Evolutionary conservation across 1,140 invertebrate genomes (phyloP), one percentile per base, ranked within the genome.

Genomic region (Lucilia sericata): DNA sequence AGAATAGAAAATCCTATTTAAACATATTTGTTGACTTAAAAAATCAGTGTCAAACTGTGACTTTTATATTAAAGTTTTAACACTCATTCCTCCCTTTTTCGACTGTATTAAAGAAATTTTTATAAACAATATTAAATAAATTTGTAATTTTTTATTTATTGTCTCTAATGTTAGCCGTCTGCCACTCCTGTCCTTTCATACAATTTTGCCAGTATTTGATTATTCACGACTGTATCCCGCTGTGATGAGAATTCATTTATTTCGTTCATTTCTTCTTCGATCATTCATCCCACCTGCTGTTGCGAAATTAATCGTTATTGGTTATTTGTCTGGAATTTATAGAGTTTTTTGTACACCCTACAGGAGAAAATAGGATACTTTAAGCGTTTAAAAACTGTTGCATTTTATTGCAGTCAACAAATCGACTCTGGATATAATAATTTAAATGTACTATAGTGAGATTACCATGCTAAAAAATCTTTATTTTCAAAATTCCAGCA

Each of bases 301-400:
- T 47, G 76, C 21, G 19, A 51, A 80, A 80, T 49, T 80, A 80
- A 80, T 80, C 76, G 76, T 80, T 80, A 80, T 80, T 80, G 76
- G 76, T 80, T 80, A 80, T 80, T 80, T 80, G 76, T 80, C 76
- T 80, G 19, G 19, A 80, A 51, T 49, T 13, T 10, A 70, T 70
- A 21, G 65, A 12, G n/a, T 80, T 19, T 51, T 19, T 25, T 80
- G 42, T 34, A 19, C 12, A 42, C 42, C 42, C 42, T 42, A 42
- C 42, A 42, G 42, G 42, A 42, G 0, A 42, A 42, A 42, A 30
- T 30, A 30, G 25, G 25, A 30, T 30, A 30, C 5, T 42, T 42
- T 42, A 42, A 42, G 5, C 0, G 42, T 42, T 10, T 10, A 42
- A 42, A 30, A 30, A 30, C 3, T n/a, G n/a, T 30, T 30, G 1